phyloP scores from a whole-genome alignment of 1,140 invertebrate genomes.

The Drosophila navojoa region DNA sequence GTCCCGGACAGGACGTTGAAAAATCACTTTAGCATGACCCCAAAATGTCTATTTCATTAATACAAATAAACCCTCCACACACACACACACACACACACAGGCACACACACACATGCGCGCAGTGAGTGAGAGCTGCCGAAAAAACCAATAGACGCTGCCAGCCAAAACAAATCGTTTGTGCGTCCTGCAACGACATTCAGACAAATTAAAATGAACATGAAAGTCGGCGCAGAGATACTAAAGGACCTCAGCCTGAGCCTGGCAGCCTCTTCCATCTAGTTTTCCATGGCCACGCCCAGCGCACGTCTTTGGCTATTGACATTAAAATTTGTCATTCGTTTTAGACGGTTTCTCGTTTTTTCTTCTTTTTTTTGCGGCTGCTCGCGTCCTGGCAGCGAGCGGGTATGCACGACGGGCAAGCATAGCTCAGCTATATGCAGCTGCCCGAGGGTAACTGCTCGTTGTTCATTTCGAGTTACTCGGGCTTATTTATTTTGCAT shows the following conservation, averaged over 20 bases:
- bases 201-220: constrained; percentile 81
- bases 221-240: constrained; percentile 65
- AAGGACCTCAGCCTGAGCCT: not conserved
- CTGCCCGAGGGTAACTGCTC: not conserved
- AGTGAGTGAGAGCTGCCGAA: not conserved
- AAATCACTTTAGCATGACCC: constrained; percentile 83
- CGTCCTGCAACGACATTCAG: constrained; percentile 73
- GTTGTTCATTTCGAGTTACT: not conserved
- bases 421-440: too few species aligned
- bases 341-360: constrained; percentile 32
- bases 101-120: too few species aligned
- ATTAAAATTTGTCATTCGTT: constrained; percentile 79
- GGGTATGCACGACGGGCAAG: constrained; percentile 1
- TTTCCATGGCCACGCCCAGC: constrained; percentile 8
- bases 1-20: constrained; percentile 74
- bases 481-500: constrained; percentile 69
- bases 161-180: constrained; percentile 77
- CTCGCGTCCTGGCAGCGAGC: not conserved
- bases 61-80: constrained; percentile 71
- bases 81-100: too few species aligned
- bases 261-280: not conserved
- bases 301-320: constrained; percentile 73
- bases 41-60: constrained; percentile 83
- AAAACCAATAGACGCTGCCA: constrained; percentile 44
- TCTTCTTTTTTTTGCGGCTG: constrained; percentile 25